These are phyloP conservation scores for Parotocinclus haroldoi DNA, from an alignment of 2,797 vertebrate species.

Conservation along the genomic window DNA sequence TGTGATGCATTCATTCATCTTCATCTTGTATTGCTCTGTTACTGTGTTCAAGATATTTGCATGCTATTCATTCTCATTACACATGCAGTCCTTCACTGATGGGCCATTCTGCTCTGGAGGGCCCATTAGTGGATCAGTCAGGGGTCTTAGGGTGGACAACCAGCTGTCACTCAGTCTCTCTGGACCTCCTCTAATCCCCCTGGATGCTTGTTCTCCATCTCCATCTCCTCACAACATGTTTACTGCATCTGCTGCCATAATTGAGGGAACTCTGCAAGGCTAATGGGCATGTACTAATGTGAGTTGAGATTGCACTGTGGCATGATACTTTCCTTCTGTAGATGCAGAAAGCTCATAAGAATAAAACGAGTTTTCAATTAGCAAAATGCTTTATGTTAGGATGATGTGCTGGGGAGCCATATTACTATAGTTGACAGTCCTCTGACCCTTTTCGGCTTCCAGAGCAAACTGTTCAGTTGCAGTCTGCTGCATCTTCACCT, in stretches of 20 bases:
- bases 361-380: background rate
- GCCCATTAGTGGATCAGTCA: constrained; percentile 63
- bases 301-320: constrained; percentile 43
- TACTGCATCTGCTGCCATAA: constrained; percentile 55
- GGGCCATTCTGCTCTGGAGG: constrained; percentile 43
- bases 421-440: too few relatives aligned
- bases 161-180: constrained; percentile 53
- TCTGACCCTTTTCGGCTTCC: too few relatives aligned
- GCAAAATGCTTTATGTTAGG: too few relatives aligned
- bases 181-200: constrained; percentile 37
- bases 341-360: background rate
- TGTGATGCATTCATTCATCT: constrained; percentile 59
- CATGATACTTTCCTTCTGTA: constrained; percentile 22
- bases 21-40: constrained; percentile 17
- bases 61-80: constrained; percentile 56
- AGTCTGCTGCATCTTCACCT: too few relatives aligned
- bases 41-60: constrained; percentile 49
- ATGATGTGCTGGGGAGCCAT: too few relatives aligned
- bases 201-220: constrained; percentile 47
- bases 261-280: constrained; percentile 56
- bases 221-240: constrained; percentile 57
- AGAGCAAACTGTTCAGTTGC: too few relatives aligned
- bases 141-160: constrained; percentile 60
- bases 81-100: constrained; percentile 24
- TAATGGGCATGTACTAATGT: constrained; percentile 64